Base-by-base conservation (phyloP, 2,888 invertebrate genomes). In the Lycophotia porphyrea region DNA sequence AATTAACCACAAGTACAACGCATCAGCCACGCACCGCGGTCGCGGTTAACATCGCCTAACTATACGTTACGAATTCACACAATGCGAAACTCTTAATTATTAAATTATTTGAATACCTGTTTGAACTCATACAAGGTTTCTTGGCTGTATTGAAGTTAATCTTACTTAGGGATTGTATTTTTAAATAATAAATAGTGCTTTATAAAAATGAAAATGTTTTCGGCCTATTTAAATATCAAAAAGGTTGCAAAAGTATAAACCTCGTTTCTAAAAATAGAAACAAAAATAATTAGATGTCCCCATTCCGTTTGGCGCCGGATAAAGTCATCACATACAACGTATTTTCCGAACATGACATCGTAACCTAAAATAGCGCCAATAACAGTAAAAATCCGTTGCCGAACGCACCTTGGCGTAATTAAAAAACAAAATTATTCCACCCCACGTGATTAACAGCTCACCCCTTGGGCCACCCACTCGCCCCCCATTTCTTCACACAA, bases 351-450 rank as follows among this genome's bases (percentile, higher is more conserved):
- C 91, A 89, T 91, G 91, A 92, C 90, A 91, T 88, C 89, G 82
- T 85, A 84, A 88, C 87, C 88, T 80, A 75, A 71, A 91, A 91
- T 89, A 88, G 87, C 89, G 88, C 89, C 88, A 90, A 92, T 90
- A 91, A 92, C 90, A 90, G 88, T 89, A 89, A 89, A 89, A 91
- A 80, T 90, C 90, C 88, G 89, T 90, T 91, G 88, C 91, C 87
- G 86, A 94, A 95, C 95, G 95, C 95, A 95, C 95, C 85, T 93
- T 88, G 89, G 90, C 91, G 91, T 95, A 95, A 96, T 96, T 95
- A 96, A 96, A 95, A 96, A 94, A 93, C 93, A 94, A 95, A 94
- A 95, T 94, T 95, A 95, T 95, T 95, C 95, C 95, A 93, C 95
- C 94, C 93, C 87, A 82, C 88, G 93, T 95, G 94, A 95, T 95